Base-by-base conservation (phyloP, 2,113 vertebrate species). In the Datnioides undecimradiatus region DNA sequence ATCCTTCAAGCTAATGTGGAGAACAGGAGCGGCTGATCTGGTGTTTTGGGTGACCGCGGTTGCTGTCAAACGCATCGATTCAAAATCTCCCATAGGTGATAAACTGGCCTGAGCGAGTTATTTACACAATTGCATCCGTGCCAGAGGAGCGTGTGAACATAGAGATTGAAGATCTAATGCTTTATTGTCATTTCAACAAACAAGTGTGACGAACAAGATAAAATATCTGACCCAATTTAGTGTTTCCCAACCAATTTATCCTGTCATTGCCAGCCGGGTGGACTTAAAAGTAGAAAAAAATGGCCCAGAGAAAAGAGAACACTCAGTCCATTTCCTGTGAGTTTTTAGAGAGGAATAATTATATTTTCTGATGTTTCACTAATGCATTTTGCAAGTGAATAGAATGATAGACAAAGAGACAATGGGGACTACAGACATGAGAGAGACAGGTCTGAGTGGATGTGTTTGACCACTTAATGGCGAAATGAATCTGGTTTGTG, bases 391-490 rank as follows among this genome's bases (percentile, higher is more conserved):
- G 60, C 49, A 71, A 57, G n/a, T 64, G 41, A 83, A 75, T 66
- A 31, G 36, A 84, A 23, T 57, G 51, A 71, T 19, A 13, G 36
- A 46, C 17, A 70, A 65, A 66, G 66, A 76, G 48, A 62, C 60
- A 58, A 34, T 49, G 12, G 55, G 48, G 75, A 76, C 33, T 16
- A 52, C 16, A 71, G 67, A 46, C 4, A 31, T 43, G 36, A 66
- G 48, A 73, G 29, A 23, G 21, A 11, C 25, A 13, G 31, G 33
- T 68, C 46, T 21, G 52, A 67, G 51, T 63, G 55, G 57, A 69
- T 63, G 27, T 43, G 60, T 82, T 60, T 83, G 69, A 84, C 68
- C 73, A 64, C 33, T 70, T 69, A 41, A 76, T 51, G 54, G 62
- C 60, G 48, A 63, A 25, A 55, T 13, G 2, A 64, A 40, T 40